Conservation (phyloP, 2,113 vertebrate species). For the Engraulis encrasicolus region DNA sequence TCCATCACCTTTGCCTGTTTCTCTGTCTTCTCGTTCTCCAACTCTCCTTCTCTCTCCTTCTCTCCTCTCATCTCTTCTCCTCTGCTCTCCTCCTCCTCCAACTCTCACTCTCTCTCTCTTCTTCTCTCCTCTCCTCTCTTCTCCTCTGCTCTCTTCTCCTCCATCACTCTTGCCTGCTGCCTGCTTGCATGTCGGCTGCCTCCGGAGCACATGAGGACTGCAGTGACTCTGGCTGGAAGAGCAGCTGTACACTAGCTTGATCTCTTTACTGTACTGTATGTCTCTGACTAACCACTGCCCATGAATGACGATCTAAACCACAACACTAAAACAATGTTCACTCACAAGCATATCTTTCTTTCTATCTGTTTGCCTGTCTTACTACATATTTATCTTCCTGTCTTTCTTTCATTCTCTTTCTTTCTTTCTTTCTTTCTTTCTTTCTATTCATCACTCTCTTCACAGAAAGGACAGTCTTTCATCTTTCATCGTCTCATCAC, state of each 20-base stretch:
- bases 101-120: conserved; percentile 47
- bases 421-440: conserved; percentile 60
- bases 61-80: conserved; percentile 67
- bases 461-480: conserved; percentile 44
- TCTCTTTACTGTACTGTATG: no score
- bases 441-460: conserved; percentile 53
- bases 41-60: conserved; percentile 55
- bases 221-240: conserved; percentile 62
- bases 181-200: conserved; percentile 96
- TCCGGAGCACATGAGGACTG: conserved; percentile 74
- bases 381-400: no score
- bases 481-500: conserved; percentile 19
- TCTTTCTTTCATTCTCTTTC: conserved; percentile 56
- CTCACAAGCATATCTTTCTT: conserved; percentile 54
- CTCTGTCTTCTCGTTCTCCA: no score
- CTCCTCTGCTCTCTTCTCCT: conserved; percentile 73
- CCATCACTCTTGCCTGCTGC: conserved; percentile 87
- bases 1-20: no score
- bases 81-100: conserved; percentile 17
- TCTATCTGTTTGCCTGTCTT: conserved; percentile 57
- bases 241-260: conserved; percentile 51
- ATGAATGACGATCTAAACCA: conserved; percentile 72
- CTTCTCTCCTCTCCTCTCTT: conserved; percentile 67
- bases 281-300: conserved; percentile 71
- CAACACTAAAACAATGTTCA: conserved; percentile 70